Evolutionary conservation across 2,797 vertebrate species (phyloP).

Genomic region (Lutjanus campechanus): DNA sequence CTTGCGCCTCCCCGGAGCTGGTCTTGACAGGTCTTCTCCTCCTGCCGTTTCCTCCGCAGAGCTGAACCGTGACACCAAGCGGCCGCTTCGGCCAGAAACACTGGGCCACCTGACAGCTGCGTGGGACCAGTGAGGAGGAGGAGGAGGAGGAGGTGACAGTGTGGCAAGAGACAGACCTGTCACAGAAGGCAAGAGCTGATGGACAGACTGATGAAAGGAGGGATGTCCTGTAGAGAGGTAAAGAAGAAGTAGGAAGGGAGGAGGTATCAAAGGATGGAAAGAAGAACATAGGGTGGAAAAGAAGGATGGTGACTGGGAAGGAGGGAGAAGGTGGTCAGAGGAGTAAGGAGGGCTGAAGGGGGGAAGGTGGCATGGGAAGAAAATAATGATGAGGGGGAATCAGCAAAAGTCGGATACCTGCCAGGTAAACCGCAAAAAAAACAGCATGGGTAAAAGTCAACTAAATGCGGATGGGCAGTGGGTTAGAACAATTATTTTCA

Average conservation of each 20-base stretch:
- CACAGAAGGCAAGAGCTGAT: slow-evolving; percentile 8
- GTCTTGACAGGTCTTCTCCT: slow-evolving; percentile 47
- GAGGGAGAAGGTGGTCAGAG: neutral
- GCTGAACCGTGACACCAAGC: slow-evolving; percentile 35
- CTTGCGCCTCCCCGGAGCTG: slow-evolving; percentile 45
- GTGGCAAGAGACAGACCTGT: neutral
- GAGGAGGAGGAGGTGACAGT: slow-evolving; percentile 13
- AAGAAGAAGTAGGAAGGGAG: neutral
- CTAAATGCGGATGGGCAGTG: too few relatives aligned
- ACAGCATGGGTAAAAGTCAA: too few relatives aligned
- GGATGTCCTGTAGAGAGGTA: neutral
- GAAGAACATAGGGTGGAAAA: neutral
- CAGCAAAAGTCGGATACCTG: too few relatives aligned
- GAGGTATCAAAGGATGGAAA: neutral
- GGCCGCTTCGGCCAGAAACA: slow-evolving; percentile 39
- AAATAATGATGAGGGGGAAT: too few relatives aligned
- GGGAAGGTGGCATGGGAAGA: neutral
- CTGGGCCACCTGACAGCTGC: slow-evolving; percentile 47
- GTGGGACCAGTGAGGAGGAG: neutral
- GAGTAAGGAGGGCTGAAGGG: neutral
- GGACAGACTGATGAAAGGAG: neutral
- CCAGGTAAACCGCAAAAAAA: too few relatives aligned
- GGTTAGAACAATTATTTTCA: too few relatives aligned
- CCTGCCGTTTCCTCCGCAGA: slow-evolving; percentile 28
- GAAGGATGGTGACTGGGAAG: neutral